Evolutionary conservation across 2,888 invertebrate species (phyloP), one percentile per base, ranked within the genome.

Genomic region (Netelia melanura): DNA sequence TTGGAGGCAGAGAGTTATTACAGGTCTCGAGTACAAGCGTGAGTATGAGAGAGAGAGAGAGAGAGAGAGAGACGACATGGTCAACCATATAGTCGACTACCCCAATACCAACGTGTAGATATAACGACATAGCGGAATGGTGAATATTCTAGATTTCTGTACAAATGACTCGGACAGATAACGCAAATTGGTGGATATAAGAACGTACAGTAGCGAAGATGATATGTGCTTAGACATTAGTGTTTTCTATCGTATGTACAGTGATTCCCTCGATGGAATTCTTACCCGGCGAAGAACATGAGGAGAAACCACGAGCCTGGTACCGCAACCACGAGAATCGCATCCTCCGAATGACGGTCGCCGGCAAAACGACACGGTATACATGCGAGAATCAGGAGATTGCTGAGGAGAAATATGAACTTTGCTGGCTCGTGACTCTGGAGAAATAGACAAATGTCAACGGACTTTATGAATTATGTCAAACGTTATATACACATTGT

Each of bases 281-380:
- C 93, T 94, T 95, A 99, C 99, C 99, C 98, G 58, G 99, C 99
- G 94, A 99, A 99, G 94, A 99, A 99, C 97, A 99, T 98, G 25
- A 99, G 96, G 62, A 99, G 96, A 93, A 99, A 98, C 99, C 99
- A 99, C 52, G 98, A 98, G 3, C 98, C 98, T 0, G 99, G 99
- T 25, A 99, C 96, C 0, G 99, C 97, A 90, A 99, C 97, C 56
- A 98, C 96, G 38, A 99, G 95, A 71, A 99, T 96, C 0, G 98
- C 97, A 93, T 99, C 99, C 94, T 99, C 99, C 0, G 97, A 95
- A 90, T 96, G 95, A 67, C 96, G 95, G 90, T 97, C 96, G 10
- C 96, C 96, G 85, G 95, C 95, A 14, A 98, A 91, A 5, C 99
- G 96, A 88, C 96, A 97, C 0, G 98, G 98, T 88, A 99, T 98